phyloP scores from a whole-genome alignment of 92 coral and sea anemone genomes.

The Phenganax subtilis region DNA sequence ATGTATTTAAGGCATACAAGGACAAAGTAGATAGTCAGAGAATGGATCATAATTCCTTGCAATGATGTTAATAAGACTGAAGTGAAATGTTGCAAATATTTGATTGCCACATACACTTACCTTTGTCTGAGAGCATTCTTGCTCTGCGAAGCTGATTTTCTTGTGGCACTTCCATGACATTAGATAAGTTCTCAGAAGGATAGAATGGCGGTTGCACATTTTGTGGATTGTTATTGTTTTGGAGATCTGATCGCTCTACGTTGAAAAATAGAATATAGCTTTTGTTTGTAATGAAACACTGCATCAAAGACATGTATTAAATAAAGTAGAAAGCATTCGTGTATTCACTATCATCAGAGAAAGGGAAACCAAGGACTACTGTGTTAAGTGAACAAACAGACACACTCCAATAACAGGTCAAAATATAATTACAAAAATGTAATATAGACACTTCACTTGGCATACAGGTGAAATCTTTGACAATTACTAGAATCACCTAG shows the following conservation, averaged over 20 bases:
- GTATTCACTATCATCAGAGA: too few relatives aligned
- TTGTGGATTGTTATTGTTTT: constrained; percentile 3
- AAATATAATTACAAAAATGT: too few relatives aligned
- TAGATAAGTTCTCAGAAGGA: constrained; percentile 8
- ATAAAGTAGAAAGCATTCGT: too few relatives aligned
- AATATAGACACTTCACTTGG: too few relatives aligned
- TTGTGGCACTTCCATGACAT: constrained; percentile 22
- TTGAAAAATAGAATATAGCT: not conserved
- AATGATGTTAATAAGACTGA: not conserved
- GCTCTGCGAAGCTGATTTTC: constrained; percentile 6
- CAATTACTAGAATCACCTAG: too few relatives aligned
- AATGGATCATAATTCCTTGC: not conserved
- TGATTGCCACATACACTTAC: not conserved
- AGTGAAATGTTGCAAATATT: constrained; percentile 2
- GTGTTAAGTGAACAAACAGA: too few relatives aligned
- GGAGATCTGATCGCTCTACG: constrained; percentile 11
- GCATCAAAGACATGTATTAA: not conserved
- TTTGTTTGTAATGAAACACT: too few relatives aligned
- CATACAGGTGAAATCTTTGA: too few relatives aligned
- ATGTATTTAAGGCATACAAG: too few relatives aligned
- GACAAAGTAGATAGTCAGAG: not conserved
- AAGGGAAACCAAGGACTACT: not conserved
- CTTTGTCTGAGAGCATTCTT: not conserved
- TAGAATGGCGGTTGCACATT: constrained; percentile 7
- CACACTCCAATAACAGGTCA: too few relatives aligned